Conservation (phyloP, 92 coral and sea anemone genomes). For the Heliopora coerulea region DNA sequence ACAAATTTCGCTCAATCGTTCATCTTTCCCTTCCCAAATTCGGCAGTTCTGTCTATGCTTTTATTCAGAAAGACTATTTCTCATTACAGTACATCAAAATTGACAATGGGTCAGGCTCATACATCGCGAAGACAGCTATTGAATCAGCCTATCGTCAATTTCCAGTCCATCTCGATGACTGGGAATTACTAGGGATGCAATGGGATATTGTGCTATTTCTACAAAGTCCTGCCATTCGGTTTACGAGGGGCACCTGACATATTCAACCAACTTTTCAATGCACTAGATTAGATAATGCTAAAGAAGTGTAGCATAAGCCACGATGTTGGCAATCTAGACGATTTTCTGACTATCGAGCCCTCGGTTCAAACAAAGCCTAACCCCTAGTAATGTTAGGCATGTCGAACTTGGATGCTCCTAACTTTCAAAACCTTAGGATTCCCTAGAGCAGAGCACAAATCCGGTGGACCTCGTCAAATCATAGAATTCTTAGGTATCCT, state of each 20-base stretch:
- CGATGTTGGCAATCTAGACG: constrained; percentile 52
- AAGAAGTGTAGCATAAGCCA: constrained; percentile 34
- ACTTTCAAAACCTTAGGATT: constrained; percentile 52
- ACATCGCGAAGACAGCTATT: constrained; percentile 42
- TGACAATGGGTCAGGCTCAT: constrained; percentile 42
- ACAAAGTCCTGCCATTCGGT: constrained; percentile 57
- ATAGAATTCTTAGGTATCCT: constrained; percentile 56
- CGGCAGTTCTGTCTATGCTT: constrained; percentile 10
- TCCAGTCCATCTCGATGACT: constrained; percentile 50
- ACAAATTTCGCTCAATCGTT: constrained; percentile 46
- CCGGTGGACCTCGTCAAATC: constrained; percentile 50
- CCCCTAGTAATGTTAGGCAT: constrained; percentile 24
- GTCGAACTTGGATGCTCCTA: constrained; percentile 47
- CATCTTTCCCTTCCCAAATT: constrained; percentile 43
- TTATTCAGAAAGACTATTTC: constrained; percentile 34
- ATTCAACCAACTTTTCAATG: constrained; percentile 47
- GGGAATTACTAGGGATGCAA: constrained; percentile 39
- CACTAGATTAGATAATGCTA: constrained; percentile 51
- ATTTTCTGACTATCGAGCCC: constrained; percentile 49
- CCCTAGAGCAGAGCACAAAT: constrained; percentile 48
- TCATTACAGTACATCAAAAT: constrained; percentile 44
- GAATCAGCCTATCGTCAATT: constrained; percentile 46
- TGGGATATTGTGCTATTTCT: constrained; percentile 48
- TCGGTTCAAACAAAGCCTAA: constrained; percentile 18
- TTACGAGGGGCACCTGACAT: constrained; percentile 48